Evolutionary conservation across 2,888 invertebrate genomes (phyloP).

Genomic region (Ichneumon xanthorius): DNA sequence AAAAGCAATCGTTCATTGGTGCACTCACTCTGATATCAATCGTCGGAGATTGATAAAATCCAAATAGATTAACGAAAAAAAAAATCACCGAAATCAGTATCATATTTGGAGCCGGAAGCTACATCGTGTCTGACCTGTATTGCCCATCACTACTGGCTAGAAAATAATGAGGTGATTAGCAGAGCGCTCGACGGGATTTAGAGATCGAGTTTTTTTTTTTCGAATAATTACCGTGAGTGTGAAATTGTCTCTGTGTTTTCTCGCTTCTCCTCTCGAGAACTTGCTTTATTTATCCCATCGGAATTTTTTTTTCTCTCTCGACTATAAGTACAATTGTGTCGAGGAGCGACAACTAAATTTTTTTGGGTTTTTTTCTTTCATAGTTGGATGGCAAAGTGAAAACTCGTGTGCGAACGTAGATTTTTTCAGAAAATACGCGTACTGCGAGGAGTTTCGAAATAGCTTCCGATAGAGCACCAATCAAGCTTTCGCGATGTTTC

Average conservation of each 20-base stretch:
- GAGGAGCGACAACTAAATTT: neutral
- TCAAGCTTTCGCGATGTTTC: neutral
- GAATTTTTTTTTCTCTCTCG: neutral
- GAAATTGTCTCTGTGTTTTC: neutral
- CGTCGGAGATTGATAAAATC: neutral
- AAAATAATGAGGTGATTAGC: conserved; percentile 12
- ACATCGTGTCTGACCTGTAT: conserved; percentile 31
- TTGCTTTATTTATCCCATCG: neutral
- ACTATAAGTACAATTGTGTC: no score
- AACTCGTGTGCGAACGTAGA: neutral
- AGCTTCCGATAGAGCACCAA: neutral
- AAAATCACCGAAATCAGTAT: neutral
- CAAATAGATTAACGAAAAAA: neutral
- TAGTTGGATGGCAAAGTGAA: conserved; percentile 14
- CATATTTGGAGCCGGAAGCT: neutral
- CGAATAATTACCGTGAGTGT: conserved; percentile 8
- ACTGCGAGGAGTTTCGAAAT: neutral
- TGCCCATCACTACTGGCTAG: conserved; percentile 34
- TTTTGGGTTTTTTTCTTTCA: neutral
- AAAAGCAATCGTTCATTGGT: neutral
- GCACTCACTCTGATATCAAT: neutral
- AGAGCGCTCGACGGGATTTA: conserved; percentile 23
- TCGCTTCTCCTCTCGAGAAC: neutral
- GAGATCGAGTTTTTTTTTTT: neutral
- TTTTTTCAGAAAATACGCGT: neutral